Evolutionary conservation across 1,140 invertebrate species (phyloP), one percentile per base, ranked within the genome.

Genomic region (Drosophila mauritiana): DNA sequence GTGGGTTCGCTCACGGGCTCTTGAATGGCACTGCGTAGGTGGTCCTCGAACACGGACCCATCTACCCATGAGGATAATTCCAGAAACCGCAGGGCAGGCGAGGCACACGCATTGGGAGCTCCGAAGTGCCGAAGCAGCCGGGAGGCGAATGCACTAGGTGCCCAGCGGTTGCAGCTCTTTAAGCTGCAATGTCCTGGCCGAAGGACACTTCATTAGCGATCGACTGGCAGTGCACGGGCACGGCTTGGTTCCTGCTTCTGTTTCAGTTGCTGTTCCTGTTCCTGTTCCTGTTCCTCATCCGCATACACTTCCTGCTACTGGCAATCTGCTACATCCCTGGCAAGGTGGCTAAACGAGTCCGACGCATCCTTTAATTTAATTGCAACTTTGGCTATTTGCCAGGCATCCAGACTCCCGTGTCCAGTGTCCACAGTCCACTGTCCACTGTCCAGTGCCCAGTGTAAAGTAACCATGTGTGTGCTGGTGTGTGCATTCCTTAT

Each of bases 331-430:
- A 4, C 49, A 52, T 36, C 11, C 31, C 31, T 52, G 49, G 37
- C 54, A 56, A 42, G 54, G 37, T 52, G 31, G 49, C 27, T 52
- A 56, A 36, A 45, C 56, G 34, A 52, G 39, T 51, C 53, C 40
- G 34, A 55, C 53, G 54, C 69, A 73, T 72, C 67, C 68, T 72
- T 73, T 61, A 73, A 79, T 80, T 80, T 80, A 80, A 80, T 80
- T 81, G 78, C 56, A 63, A 64, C 78, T 77, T 73, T 73, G 76
- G 72, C 61, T 39, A 37, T 42, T 56, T 62, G 81, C 80, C 81
- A 80, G 58, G 34, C 15, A 13, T 15, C 46, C 36, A 59, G 45
- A 17, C 58, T 61, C 43, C 49, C 4, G 8, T 5, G 36, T 49
- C 53, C 56, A 27, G 13, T 67, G 48, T 31, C 25, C 46, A 49